Base-by-base conservation (phyloP, 2,888 invertebrate species). In the Caenorhabditis sp. region DNA sequence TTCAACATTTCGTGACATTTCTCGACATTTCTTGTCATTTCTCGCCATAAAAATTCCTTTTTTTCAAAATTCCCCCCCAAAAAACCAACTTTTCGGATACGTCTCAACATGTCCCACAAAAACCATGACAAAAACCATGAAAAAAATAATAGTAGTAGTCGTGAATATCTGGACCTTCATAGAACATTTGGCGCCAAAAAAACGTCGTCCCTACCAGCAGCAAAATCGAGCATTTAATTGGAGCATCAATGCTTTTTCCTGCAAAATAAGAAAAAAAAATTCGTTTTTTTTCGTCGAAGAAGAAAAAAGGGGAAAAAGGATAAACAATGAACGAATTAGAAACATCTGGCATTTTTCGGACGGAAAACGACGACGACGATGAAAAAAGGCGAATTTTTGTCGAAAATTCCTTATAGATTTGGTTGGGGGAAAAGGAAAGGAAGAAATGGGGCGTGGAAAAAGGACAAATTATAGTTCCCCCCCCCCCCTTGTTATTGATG, bases 31-130 rank as follows among this genome's bases (percentile, higher is more conserved):
- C n/a, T n/a, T n/a, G n/a, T n/a, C n/a, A n/a, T n/a, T n/a, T n/a
- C n/a, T n/a, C n/a, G n/a, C n/a, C 4, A 31, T 31, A 31, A 31
- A 31, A 31, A 31, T 31, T 4, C 4, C 10, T 7, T 7, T 31
- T 31, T 31, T 31, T 31, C 31, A 10, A 4, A 26, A 60, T 65
- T 65, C 10, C n/a, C n/a, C n/a, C n/a, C n/a, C n/a, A n/a, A n/a
- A n/a, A n/a, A n/a, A n/a, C n/a, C n/a, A n/a, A 70, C 70, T 70
- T 63, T 66, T 49, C 10, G 70, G 70, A 66, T 63, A 63, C 62
- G 66, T 67, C 61, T 63, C 52, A 50, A 63, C 62, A 43, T 63
- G 59, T 58, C n/a, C n/a, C n/a, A 54, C 63, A 54, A 52, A 59
- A 53, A 67, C 54, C 49, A 62, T 59, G 59, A 67, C 62, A 62